Evolutionary conservation across 2,888 invertebrate species (phyloP), one percentile per base, ranked within the genome.

Genomic region (Lepetodrilus schrolli): DNA sequence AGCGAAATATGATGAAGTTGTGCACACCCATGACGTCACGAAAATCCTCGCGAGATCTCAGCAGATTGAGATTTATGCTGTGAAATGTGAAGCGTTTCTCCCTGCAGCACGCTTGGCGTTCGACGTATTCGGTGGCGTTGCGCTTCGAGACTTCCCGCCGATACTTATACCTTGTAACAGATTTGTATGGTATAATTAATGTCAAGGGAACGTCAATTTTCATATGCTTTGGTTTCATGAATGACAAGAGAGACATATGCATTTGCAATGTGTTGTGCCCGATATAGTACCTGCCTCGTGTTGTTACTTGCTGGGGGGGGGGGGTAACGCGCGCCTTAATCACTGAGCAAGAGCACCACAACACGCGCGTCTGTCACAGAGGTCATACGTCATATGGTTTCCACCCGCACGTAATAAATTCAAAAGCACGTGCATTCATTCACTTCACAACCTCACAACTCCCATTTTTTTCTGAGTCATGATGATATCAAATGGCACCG

Each of bases 41-140:
- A 10, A 43, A n/a, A 47, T 20, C 47, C 68, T 68, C 68, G 68
- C 47, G 68, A 68, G 68, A 68, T 68, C 26, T 38, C 47, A 17
- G n/a, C 43, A 47, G 68, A 68, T 68, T 43, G 38, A 68, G 68
- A 68, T 68, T 68, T 68, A 68, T 68, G 68, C 17, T 38, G 17
- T 43, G 34, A 58, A 30, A 58, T 17, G 26, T 26, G 58, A 58
- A 43, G 30, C 30, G 30, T 23, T 26, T 58, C 34, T 58, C 58
- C 17, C 58, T 26, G 34, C 30, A 58, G 13, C 26, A 58, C 58
- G 17, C 30, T 17, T 30, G 58, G 34, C 58, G 34, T 26, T 34
- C 17, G 26, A 34, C 34, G 26, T 58, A 26, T 34, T 58, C 30
- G 26, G 58, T 58, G 26, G 58, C 58, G 26, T 34, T 58, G n/a